Percentiles rank a stretch among this genome's conserved stretches.
phyloP scores from a whole-genome alignment of 2,797 vertebrate species.

The Acipenser transmontanus region DNA sequence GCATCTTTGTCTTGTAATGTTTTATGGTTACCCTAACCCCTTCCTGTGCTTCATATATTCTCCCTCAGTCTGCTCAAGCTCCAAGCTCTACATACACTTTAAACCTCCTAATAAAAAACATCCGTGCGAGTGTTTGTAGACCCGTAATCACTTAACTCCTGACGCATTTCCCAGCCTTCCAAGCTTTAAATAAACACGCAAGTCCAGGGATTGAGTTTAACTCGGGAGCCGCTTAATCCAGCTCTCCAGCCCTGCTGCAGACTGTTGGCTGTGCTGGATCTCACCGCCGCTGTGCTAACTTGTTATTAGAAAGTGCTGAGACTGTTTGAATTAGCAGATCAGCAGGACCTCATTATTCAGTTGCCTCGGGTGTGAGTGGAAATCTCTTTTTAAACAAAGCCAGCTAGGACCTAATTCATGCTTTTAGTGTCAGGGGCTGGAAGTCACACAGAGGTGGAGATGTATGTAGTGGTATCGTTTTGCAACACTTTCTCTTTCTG shows the following conservation, averaged over 20 bases:
- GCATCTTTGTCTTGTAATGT: too few species aligned
- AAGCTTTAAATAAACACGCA: too few species aligned
- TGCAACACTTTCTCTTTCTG: not conserved
- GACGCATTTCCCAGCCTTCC: slow-evolving; percentile 11
- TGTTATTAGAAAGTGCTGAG: not conserved
- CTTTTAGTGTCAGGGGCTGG: not conserved
- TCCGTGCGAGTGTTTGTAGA: not conserved
- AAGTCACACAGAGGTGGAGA: not conserved
- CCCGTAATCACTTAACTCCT: too few species aligned
- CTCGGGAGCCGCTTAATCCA: too few species aligned
- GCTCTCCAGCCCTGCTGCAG: not conserved
- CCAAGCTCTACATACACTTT: too few species aligned
- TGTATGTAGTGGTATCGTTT: not conserved
- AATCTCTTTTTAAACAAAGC: not conserved
- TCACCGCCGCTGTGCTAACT: not conserved
- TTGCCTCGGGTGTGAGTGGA: not conserved
- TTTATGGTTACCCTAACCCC: too few species aligned
- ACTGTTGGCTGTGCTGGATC: not conserved
- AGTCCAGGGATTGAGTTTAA: too few species aligned
- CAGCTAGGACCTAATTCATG: not conserved
- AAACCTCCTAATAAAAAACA: too few species aligned
- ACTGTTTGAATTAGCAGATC: not conserved
- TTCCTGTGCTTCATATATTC: too few species aligned
- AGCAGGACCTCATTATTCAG: not conserved
- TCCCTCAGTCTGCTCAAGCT: too few species aligned